These are phyloP conservation scores for Erpetoichthys calabaricus DNA, from an alignment of 2,797 vertebrate genomes.

Conservation along the genomic window DNA sequence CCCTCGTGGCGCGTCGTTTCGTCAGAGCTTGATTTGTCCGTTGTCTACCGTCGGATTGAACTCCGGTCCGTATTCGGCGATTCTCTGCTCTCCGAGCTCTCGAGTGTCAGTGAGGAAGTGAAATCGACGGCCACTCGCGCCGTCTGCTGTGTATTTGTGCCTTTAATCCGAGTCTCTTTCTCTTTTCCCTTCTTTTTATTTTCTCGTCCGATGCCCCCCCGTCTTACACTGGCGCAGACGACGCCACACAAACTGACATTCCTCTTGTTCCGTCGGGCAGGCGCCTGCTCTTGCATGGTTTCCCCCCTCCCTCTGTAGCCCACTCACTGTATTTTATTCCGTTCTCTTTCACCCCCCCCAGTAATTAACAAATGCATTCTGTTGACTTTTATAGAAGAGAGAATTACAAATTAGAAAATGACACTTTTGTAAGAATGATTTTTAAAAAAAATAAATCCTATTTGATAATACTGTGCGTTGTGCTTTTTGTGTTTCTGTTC, in stretches of 20 bases:
- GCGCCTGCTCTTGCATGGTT: slow-evolving; percentile 34
- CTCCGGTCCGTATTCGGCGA: no score
- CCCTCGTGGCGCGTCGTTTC: no score
- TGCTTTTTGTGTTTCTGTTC: slow-evolving; percentile 24
- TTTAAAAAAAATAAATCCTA: slow-evolving; percentile 57
- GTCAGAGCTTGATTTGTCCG: no score
- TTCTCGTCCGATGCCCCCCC: no score
- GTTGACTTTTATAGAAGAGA: slow-evolving; percentile 51
- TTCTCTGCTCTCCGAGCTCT: no score
- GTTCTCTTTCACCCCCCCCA: slow-evolving; percentile 33
- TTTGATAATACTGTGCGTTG: slow-evolving; percentile 39
- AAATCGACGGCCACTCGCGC: no score
- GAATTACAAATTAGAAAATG: slow-evolving; percentile 58
- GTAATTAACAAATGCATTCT: slow-evolving; percentile 51
- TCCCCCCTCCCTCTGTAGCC: slow-evolving; percentile 14
- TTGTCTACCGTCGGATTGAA: no score
- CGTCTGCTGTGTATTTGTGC: no score
- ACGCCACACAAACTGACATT: slow-evolving; percentile 24
- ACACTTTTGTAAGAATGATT: slow-evolving; percentile 67
- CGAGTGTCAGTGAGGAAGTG: no score
- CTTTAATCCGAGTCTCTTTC: slow-evolving; percentile 29
- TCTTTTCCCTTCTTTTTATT: slow-evolving; percentile 38
- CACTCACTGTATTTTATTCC: slow-evolving; percentile 17
- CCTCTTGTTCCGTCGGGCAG: slow-evolving; percentile 17
- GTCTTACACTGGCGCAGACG: slow-evolving; percentile 38